Evolutionary conservation across 2,797 vertebrate species (phyloP), one percentile per base, ranked within the genome.

Genomic region (Rhinogobio ventralis): DNA sequence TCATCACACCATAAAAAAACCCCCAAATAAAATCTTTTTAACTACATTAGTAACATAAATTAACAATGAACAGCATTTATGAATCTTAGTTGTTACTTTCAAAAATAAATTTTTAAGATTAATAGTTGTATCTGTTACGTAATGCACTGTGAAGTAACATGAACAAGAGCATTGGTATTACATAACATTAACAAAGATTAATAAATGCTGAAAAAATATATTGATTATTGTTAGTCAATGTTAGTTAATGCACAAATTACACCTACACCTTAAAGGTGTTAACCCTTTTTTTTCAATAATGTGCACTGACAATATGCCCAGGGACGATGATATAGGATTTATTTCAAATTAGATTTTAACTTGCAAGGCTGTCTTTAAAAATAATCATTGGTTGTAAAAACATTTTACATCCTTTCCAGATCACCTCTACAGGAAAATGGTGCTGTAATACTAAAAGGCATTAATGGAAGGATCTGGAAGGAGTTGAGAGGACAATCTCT

Each of bases 321-420:
- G 23, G 14, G 23, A 49, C 7, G 7, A 25, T 46, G 25, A 30
- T 67, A 49, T 33, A 79, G 19, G 1, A 79, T 66, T 79, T 17
- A 33, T 45, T 79, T 46, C 0, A 51, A 30, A 66, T 23, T 33
- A 3, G 42, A 36, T 67, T 64, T 64, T 30, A 78, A 20, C 75
- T 64, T 20, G 39, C 33, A 45, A 78, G 36, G 8, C 20, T 79
- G 57, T 33, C 60, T 66, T 49, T 64, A 23, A 66, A 79, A 66
- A 62, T 15, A 46, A 33, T 49, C 28, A 49, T 1, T 23, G 60
- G 8, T 66, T 49, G 53, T 30, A 14, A 67, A 67, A 67, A 67
- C n/a, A 60, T 76, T 66, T 82, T 42, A 76, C 57, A 80, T 36
- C 49, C 39, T 77, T 83, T 73, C 39, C 45, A 46, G 57, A 68